Percentiles rank a stretch among this genome's conserved stretches.
These are phyloP conservation scores for Megaceryle maxima DNA, from an alignment of 2,113 vertebrate genomes.

Conservation along the genomic window DNA sequence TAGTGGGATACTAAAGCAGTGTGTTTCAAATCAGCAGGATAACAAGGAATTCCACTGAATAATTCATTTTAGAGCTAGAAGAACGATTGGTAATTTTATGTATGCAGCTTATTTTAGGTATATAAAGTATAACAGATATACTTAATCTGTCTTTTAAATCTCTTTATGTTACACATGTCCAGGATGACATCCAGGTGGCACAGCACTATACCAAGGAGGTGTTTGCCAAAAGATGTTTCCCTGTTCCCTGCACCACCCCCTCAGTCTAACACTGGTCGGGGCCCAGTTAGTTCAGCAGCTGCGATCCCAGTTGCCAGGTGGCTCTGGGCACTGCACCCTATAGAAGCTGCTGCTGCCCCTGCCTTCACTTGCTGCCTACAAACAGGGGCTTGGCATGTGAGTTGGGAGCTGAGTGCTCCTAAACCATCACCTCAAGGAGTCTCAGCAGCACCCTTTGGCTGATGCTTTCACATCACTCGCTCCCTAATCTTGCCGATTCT, in stretches of 20 bases:
- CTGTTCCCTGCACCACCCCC: no score
- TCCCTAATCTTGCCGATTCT: neutral
- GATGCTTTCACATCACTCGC: neutral
- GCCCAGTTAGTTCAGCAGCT: neutral
- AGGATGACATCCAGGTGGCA: neutral
- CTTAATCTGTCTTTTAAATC: neutral
- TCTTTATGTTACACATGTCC: neutral
- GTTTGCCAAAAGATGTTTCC: neutral
- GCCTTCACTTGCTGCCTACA: neutral
- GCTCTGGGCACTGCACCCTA: neutral
- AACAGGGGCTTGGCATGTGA: neutral
- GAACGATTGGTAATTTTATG: neutral
- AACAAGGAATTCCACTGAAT: neutral
- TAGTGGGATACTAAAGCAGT: neutral
- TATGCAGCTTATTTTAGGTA: neutral
- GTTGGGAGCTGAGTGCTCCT: neutral
- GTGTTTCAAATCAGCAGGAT: neutral
- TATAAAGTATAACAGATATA: neutral
- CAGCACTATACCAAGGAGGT: neutral
- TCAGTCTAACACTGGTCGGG: no score
- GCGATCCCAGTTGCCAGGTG: fast-evolving
- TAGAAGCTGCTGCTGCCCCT: neutral
- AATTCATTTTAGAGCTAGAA: neutral
- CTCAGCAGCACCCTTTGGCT: neutral
- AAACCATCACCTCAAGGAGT: neutral